A percentile compares a stretch with the other conserved stretches of the same genome.
Evolutionary conservation across 2,113 vertebrate genomes (phyloP).

Genomic region (Seriola aureovittata): DNA sequence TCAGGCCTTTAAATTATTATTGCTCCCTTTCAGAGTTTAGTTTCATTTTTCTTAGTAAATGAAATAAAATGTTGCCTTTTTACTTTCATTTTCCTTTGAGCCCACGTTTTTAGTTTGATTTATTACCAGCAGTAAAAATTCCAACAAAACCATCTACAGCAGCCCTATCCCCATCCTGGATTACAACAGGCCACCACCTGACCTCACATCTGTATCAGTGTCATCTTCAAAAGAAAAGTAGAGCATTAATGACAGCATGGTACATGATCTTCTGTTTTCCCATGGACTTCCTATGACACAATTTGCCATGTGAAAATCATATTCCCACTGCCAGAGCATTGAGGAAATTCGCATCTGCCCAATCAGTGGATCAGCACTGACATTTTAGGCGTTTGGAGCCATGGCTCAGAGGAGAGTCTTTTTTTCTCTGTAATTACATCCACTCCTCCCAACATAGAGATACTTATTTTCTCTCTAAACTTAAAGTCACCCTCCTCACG

Average conservation of each 20-base stretch:
- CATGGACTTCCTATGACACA: slow-evolving; percentile 63
- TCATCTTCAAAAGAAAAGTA: slow-evolving; percentile 62
- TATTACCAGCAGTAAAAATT: slow-evolving; percentile 48
- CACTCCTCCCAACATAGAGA: slow-evolving; percentile 23
- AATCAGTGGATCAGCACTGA: slow-evolving; percentile 59
- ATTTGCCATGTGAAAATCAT: slow-evolving; percentile 78
- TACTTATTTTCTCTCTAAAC: slow-evolving; percentile 30
- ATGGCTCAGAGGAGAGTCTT: slow-evolving; percentile 42
- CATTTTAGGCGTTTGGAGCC: slow-evolving; percentile 50
- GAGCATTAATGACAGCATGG: slow-evolving; percentile 47
- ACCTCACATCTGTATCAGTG: slow-evolving; percentile 61
- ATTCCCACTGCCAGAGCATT: slow-evolving; percentile 37
- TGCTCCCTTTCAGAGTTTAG: background rate
- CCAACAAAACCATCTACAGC: slow-evolving; percentile 32
- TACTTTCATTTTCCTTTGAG: slow-evolving; percentile 17
- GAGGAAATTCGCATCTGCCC: slow-evolving; percentile 71
- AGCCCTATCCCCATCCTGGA: slow-evolving; percentile 11
- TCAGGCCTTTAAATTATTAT: background rate
- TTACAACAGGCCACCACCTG: slow-evolving; percentile 49
- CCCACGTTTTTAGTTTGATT: slow-evolving; percentile 38
- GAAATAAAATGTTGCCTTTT: slow-evolving; percentile 23
- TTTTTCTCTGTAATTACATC: slow-evolving; percentile 57
- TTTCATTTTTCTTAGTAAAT: background rate
- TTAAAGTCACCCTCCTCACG: slow-evolving; percentile 22
- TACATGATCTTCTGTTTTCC: slow-evolving; percentile 57